A percentile compares a stretch with the other conserved stretches of the same genome.
Evolutionary conservation across 2,113 vertebrate genomes (phyloP).

Genomic region (Halcyon malimbica): DNA sequence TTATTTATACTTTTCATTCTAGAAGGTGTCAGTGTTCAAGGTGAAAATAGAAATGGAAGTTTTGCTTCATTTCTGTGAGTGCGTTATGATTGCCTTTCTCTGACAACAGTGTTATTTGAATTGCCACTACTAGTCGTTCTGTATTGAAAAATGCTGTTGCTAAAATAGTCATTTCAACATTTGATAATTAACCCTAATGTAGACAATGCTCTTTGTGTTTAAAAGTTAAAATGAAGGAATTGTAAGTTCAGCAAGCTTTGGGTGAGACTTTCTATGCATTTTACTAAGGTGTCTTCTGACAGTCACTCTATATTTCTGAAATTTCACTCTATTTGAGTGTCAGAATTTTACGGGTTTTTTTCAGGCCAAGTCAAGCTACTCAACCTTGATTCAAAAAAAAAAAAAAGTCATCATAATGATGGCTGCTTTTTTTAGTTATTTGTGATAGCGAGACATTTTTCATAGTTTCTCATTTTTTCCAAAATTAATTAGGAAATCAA

Average conservation of each 20-base stretch:
- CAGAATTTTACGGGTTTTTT: background rate
- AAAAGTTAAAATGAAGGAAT: background rate
- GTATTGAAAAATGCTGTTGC: background rate
- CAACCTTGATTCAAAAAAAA: background rate
- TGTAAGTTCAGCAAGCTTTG: background rate
- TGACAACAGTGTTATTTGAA: background rate
- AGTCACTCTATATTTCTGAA: background rate
- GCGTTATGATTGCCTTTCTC: background rate
- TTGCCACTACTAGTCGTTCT: background rate
- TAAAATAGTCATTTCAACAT: background rate
- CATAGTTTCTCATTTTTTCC: background rate
- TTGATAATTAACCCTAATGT: background rate
- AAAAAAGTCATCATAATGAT: background rate
- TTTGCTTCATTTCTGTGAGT: background rate
- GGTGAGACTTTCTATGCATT: background rate
- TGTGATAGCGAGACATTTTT: background rate
- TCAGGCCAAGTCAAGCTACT: background rate
- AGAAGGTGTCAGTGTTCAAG: background rate
- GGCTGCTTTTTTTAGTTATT: background rate
- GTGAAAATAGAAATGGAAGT: background rate
- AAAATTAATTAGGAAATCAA: background rate
- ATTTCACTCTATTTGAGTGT: background rate
- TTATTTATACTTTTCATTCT: background rate
- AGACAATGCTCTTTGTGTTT: background rate
- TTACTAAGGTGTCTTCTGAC: background rate